phyloP scores from a whole-genome alignment of 2,113 vertebrate species.

The Gnathonemus longibarbis region DNA sequence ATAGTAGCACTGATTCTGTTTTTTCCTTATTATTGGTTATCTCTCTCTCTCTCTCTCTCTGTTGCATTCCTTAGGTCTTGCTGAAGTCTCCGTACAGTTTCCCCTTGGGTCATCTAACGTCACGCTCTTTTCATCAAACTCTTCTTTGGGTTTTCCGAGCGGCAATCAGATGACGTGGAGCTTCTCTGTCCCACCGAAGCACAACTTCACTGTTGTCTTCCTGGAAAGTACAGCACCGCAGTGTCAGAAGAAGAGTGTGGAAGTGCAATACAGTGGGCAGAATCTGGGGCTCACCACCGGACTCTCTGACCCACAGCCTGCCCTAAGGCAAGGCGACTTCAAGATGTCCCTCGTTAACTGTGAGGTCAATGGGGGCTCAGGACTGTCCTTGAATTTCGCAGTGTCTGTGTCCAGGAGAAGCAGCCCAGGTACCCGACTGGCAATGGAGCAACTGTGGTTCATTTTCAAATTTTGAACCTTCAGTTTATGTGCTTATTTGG shows the following conservation, averaged over 20 bases:
- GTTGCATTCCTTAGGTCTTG: conserved; percentile 48
- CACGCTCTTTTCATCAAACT: conserved; percentile 73
- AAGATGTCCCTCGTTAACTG: conserved; percentile 77
- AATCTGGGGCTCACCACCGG: conserved; percentile 44
- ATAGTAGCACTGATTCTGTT: background rate
- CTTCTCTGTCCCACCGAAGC: conserved; percentile 65
- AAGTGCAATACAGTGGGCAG: conserved; percentile 61
- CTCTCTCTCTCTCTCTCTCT: background rate
- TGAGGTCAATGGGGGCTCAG: conserved; percentile 52
- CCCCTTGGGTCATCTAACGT: conserved; percentile 56
- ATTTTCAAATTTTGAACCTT: background rate
- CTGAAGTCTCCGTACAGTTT: conserved; percentile 69
- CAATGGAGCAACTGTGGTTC: background rate
- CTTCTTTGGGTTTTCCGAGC: conserved; percentile 61
- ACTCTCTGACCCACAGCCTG: conserved; percentile 59
- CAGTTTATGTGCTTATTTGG: background rate
- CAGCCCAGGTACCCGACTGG: conserved; percentile 48
- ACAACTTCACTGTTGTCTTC: conserved; percentile 73
- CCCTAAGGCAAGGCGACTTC: conserved; percentile 72
- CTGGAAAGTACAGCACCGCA: conserved; percentile 59
- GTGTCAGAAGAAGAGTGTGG: conserved; percentile 63
- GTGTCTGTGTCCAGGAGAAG: conserved; percentile 62
- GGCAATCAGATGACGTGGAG: conserved; percentile 73
- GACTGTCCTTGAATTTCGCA: conserved; percentile 64
- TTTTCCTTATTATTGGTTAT: background rate